Evolutionary conservation across 2,113 vertebrate genomes (phyloP), one percentile per base, ranked within the genome.

Genomic region (Seriola aureovittata): DNA sequence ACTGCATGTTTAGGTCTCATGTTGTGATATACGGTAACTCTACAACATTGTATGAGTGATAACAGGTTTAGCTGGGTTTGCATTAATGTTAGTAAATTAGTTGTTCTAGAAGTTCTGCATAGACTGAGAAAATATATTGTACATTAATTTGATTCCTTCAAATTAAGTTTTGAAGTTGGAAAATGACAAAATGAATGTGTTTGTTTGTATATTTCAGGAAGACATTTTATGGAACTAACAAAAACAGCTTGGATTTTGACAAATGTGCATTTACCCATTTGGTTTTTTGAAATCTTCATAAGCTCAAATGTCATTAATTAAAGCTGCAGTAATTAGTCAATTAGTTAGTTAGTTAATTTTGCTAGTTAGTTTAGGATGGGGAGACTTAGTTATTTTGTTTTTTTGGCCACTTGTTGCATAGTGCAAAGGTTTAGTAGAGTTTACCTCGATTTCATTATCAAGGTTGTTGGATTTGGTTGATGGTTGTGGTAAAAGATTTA

Each of bases 1-100:
- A 55, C 42, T 38, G 48, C 34, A 52, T 71, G 69, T 64, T 79
- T 46, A 62, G 63, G 52, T 84, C 46, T 63, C 21, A 44, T 60
- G 10, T 38, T 78, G 57, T 29, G 72, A 75, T 44, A 70, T 6
- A 42, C 10, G 8, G 40, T 42, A 62, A 59, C 7, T 65, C 12
- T 42, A 52, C 59, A 63, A 7, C 38, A 11, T 4, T 81, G 23
- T 70, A 11, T 38, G n/a, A 23, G 3, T n/a, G 23, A 10, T 55
- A 13, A 46, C 1, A 7, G 23, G 8, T 59, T 78, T 19, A 36
- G 42, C 17, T 65, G 44, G n/a, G 38, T 14, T 5, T 5, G 12
- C 5, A 67, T 4, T 38, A 10, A 46, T 23, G 11, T 34, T 75
- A 3, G 11, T 34, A 52, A 36, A 5, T 46, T 12, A 52, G 67